phyloP scores from a whole-genome alignment of 2,888 invertebrate genomes.

The Drosophila niveifrons region DNA sequence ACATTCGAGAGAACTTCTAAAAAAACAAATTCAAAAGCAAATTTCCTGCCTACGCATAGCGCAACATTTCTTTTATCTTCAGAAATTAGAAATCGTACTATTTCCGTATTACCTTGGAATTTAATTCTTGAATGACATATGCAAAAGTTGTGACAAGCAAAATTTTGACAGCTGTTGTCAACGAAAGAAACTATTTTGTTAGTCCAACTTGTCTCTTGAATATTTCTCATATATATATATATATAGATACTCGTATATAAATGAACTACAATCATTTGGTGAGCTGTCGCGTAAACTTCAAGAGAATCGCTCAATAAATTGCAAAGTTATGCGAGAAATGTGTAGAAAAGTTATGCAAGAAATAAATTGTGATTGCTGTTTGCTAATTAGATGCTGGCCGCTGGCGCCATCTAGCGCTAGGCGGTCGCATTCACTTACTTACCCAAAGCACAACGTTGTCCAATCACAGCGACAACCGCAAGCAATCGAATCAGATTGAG shows the following conservation, averaged over 20 bases:
- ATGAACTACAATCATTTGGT: neutral
- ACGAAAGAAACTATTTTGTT: too few species aligned
- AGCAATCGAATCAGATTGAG: slow-evolving; percentile 55
- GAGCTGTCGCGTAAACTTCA: neutral
- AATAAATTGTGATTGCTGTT: neutral
- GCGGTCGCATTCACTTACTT: slow-evolving; percentile 38
- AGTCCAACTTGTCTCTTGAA: too few species aligned
- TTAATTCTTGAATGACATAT: neutral
- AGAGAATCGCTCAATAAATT: neutral
- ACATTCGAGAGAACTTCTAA: too few species aligned
- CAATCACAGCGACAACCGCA: slow-evolving; percentile 53
- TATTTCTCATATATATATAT: too few species aligned
- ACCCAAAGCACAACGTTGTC: slow-evolving; percentile 53
- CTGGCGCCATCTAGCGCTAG: slow-evolving; percentile 15
- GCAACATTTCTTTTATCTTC: too few species aligned
- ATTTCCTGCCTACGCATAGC: too few species aligned
- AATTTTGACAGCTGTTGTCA: neutral
- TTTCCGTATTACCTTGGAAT: neutral
- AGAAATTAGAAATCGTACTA: too few species aligned
- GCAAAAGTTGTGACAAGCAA: neutral
- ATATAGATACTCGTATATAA: too few species aligned
- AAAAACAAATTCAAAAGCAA: too few species aligned
- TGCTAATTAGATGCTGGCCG: neutral
- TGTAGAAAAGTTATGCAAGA: neutral
- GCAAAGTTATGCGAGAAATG: neutral